phyloP scores from a whole-genome alignment of 2,888 invertebrate genomes.

The Pandemis corylana region DNA sequence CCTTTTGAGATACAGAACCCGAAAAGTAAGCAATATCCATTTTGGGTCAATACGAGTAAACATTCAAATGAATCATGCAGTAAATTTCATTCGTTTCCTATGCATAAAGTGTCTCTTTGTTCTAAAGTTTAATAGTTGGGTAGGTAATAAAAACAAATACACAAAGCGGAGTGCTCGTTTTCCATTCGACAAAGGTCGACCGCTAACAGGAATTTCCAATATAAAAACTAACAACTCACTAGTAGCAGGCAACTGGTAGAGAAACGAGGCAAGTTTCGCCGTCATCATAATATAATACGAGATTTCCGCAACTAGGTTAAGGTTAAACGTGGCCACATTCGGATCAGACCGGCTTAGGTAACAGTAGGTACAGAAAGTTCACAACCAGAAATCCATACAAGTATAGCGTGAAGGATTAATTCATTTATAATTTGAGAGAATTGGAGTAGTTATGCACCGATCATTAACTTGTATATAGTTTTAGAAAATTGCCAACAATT shows the following conservation, averaged over 20 bases:
- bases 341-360: slow-evolving; percentile 4
- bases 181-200: not conserved
- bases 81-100: not conserved
- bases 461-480: too few species aligned
- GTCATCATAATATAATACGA: slow-evolving; percentile 19
- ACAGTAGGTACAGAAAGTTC: not conserved
- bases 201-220: not conserved
- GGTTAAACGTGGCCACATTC: slow-evolving; percentile 14
- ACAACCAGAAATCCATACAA: not conserved
- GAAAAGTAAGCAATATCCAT: too few species aligned
- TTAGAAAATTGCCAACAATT: too few species aligned
- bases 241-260: slow-evolving; percentile 15
- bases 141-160: not conserved
- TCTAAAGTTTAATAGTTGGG: not conserved
- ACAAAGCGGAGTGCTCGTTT: not conserved
- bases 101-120: not conserved
- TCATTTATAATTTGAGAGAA: too few species aligned
- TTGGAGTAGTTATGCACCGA: not conserved
- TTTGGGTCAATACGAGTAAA: too few species aligned
- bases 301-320: slow-evolving; percentile 24
- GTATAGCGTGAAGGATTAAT: not conserved
- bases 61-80: not conserved
- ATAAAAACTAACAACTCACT: not conserved
- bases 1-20: not conserved
- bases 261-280: slow-evolving; percentile 7